Evolutionary conservation across 2,888 invertebrate species (phyloP), one percentile per base, ranked within the genome.

Genomic region (Leptopilina myrica): DNA sequence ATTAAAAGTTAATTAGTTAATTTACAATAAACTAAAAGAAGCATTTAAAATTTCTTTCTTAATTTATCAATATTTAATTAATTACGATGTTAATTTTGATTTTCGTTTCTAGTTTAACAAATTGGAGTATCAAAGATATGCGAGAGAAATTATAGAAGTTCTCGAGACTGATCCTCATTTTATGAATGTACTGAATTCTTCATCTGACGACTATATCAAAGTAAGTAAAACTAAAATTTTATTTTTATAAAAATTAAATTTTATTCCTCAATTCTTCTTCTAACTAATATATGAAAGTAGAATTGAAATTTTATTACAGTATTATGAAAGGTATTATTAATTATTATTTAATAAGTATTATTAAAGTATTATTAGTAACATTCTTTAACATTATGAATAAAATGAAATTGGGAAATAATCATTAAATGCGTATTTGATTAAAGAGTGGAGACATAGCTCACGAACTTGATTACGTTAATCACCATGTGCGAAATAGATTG

Each of bases 151-250:
- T 0, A 97, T 98, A 0, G 95, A 96, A 87, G 95, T 96, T 0
- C 92, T 99, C 43, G 98, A 99, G 92, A 96, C 96, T 84, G 99
- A 99, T 92, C 94, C 95, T 0, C 95, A 95, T 9, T 98, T 98
- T 88, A 94, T 95, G 59, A 94, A 95, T 81, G 96, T 97, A 88
- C 91, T 98, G 65, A 96, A 97, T 89, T 95, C 95, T 84, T 97
- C 97, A 0, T 93, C 95, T 46, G 96, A 96, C 89, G 95, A 94
- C 1, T 97, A 98, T 89, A 97, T 98, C 84, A 94, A 95, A 89
- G 97, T 97, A 92, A 92, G 92, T 90, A 86, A 86, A 67, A 33
- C 33, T n/a, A n/a, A 8, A 14, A 73, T 4, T 69, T 53, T 6
- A 69, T 33, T 67, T 20, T 1, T 77, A 67, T 73, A 20, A 15